Evolutionary conservation across 35 echinoderm and acorn worm genomes (phyloP).

Genomic region (Eucidaris tribuloides): DNA sequence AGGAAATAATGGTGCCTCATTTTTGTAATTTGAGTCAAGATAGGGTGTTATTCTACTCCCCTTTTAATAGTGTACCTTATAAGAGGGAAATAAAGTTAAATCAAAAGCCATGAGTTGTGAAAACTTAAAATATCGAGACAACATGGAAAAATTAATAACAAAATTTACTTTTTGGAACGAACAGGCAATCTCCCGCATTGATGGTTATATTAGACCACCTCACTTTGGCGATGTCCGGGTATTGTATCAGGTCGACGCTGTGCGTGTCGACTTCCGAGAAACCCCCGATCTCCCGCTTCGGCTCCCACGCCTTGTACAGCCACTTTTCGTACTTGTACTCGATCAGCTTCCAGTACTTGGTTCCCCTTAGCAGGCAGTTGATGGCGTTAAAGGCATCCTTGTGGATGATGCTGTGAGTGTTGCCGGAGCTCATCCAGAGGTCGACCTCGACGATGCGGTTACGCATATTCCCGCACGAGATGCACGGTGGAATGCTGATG

Average conservation of each 20-base stretch:
- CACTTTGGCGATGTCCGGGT: constrained; percentile 64
- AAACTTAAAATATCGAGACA: too few species aligned
- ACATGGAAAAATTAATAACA: background rate
- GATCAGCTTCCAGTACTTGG: constrained; percentile 77
- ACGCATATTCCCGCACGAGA: constrained; percentile 62
- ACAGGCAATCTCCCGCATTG: constrained; percentile 73
- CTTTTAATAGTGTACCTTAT: too few species aligned
- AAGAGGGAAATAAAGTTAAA: too few species aligned
- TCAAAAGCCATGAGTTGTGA: too few species aligned
- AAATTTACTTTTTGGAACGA: constrained; percentile 63
- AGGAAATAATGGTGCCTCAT: too few species aligned
- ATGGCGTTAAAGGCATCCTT: constrained; percentile 82
- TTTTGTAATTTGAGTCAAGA: too few species aligned
- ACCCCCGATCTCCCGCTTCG: constrained; percentile 59
- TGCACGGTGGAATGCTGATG: constrained; percentile 41
- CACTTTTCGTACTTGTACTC: constrained; percentile 63
- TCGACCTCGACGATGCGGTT: constrained; percentile 72
- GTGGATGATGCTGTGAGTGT: constrained; percentile 57
- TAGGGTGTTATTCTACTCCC: too few species aligned
- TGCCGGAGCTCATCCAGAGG: constrained; percentile 73
- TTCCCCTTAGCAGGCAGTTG: constrained; percentile 78
- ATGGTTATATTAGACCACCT: constrained; percentile 70
- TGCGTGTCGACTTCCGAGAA: constrained; percentile 49
- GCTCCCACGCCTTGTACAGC: constrained; percentile 64
- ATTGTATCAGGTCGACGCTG: constrained; percentile 49